A percentile compares a stretch with the other conserved stretches of the same genome.
Conservation (phyloP, 2,113 vertebrate species). For the Campylomormyrus numenius region DNA sequence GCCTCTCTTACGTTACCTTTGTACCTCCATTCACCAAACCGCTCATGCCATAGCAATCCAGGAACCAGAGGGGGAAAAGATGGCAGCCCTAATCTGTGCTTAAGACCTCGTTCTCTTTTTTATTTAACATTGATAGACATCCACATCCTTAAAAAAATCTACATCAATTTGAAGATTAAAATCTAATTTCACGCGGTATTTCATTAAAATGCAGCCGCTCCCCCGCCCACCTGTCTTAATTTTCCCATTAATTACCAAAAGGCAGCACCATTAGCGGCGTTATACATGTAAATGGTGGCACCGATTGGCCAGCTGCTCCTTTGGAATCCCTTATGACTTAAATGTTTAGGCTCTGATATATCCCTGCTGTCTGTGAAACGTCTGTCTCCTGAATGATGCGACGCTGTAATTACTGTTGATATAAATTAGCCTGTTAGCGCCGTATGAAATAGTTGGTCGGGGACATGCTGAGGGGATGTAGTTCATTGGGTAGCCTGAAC, state of each 20-base stretch:
- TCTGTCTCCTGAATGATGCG: conserved; percentile 35
- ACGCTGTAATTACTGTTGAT: conserved; percentile 35
- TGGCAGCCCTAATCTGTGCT: not conserved
- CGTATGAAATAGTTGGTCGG: conserved; percentile 32
- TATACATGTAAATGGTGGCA: conserved; percentile 34
- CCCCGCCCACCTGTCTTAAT: conserved; percentile 30
- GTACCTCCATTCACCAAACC: not conserved
- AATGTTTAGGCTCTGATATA: conserved; percentile 8
- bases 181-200: conserved; percentile 37
- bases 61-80: not conserved
- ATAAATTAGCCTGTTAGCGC: conserved; percentile 47
- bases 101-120: conserved; percentile 7
- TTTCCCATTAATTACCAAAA: conserved; percentile 31
- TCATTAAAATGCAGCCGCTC: conserved; percentile 27
- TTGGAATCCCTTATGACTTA: conserved; percentile 4
- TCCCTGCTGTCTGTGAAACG: conserved; percentile 29
- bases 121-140: conserved; percentile 20
- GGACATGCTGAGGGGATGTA: conserved; percentile 22
- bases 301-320: conserved; percentile 23
- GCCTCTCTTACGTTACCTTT: not conserved
- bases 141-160: conserved; percentile 24
- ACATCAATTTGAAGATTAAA: conserved; percentile 38
- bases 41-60: not conserved
- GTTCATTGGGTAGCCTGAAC: conserved; percentile 16
- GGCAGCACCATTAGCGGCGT: conserved; percentile 28